Evolutionary conservation across 2,888 invertebrate genomes (phyloP), one percentile per base, ranked within the genome.

Genomic region (Hydrotaea diabolus): DNA sequence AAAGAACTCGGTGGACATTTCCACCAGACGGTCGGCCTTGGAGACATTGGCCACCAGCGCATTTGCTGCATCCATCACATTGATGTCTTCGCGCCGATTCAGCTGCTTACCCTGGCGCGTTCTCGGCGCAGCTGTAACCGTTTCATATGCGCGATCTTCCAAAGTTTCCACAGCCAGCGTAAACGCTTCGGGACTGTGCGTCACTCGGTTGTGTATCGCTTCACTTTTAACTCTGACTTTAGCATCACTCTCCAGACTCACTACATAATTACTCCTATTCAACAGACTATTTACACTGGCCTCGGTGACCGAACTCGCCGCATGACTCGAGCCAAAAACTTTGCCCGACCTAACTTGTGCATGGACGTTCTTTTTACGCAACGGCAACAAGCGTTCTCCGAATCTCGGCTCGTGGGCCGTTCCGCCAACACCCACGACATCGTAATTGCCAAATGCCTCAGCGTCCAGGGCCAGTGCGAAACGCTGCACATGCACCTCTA

Each of bases 1-100:
- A 92, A 97, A 97, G 93, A 95, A 96, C 92, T 97, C 97, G 5
- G 97, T 97, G 92, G 96, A 96, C 94, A 97, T 95, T 92, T 96
- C 96, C 66, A 96, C 89, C 86, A 92, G 93, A 31, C 95, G 94
- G 85, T 92, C 92, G 0, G 92, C 92, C 85, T 92, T 92, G 46
- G 91, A 91, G 15, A 88, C 85, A 17, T 86, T 87, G 19, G 86
- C 79, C 21, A 87, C 78, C 73, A 64, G 77, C 55, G 74, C 62
- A 55, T 82, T 80, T 2, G 75, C 82, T 57, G 77, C 73, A 23
- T 88, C 90, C 21, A 85, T 87, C 17, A 90, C 79, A 77, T 89
- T 89, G 77, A 88, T 87, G 83, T 91, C 91, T 86, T 90, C 89
- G 31, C 90, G 88, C 1, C 90, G 89, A 78, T 87, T 85, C 73